Percentiles rank a stretch among this genome's conserved stretches.
phyloP scores from a whole-genome alignment of 2,797 vertebrate genomes.

The Gallinago nigripennis region DNA sequence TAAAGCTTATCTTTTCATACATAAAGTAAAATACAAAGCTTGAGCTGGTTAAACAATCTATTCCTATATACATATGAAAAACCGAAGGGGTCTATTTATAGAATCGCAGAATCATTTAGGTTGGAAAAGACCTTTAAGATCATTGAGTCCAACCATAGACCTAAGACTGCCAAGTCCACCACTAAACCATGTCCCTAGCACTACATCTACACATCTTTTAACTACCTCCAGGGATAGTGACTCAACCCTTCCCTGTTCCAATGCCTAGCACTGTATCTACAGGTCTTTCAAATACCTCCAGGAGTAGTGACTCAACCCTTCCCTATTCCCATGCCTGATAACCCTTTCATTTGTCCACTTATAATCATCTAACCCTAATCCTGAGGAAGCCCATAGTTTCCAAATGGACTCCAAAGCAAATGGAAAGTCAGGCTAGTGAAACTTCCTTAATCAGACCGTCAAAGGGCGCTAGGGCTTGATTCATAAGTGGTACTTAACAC shows the following conservation, averaged over 20 bases:
- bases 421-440: neutral
- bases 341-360: neutral
- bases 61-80: neutral
- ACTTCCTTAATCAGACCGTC: neutral
- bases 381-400: neutral
- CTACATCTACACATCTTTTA: neutral
- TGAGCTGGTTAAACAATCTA: neutral
- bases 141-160: neutral
- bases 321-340: neutral
- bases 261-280: neutral
- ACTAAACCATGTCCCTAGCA: neutral
- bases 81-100: neutral
- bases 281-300: neutral
- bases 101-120: neutral
- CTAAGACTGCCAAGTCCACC: neutral
- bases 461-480: neutral
- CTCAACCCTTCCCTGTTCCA: neutral
- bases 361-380: neutral
- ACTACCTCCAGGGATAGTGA: neutral
- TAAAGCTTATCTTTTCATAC: neutral
- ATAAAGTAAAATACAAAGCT: neutral
- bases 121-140: neutral
- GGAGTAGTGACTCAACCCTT: neutral
- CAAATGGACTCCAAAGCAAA: neutral
- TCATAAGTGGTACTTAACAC: neutral